Base-by-base conservation (phyloP, 1,140 invertebrate species). In the Saxidomus purpurata region DNA sequence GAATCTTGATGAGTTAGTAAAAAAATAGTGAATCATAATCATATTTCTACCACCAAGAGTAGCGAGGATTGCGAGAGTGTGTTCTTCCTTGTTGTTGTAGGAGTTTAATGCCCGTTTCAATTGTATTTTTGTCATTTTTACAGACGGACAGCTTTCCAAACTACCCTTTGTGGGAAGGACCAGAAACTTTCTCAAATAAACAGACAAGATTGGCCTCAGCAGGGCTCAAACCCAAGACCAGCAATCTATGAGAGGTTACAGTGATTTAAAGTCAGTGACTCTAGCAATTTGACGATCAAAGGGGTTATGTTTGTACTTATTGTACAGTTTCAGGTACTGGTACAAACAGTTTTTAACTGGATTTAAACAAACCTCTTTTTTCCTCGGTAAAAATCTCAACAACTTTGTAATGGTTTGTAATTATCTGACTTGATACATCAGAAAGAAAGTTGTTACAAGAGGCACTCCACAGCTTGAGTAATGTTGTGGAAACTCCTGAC, bases 1-100 rank as follows among this genome's bases (percentile, higher is more conserved):
- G 67, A 71, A 71, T 38, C 67, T 71, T 71, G 67, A 71, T 71
- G 67, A 71, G 67, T n/a, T 9, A 63, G 67, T 28, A 38, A 71
- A 34, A 40, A 38, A 71, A 3, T 71, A 38, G 34, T 38, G 67
- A 71, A 71, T 71, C 36, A 71, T 71, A 71, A 71, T 17, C 36
- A 71, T 40, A 38, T 28, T 38, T 71, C 28, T 71, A 28, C 34
- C 31, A 71, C 25, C 15, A 19, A 15, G 67, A 28, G 36, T 15
- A 28, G 38, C 2, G 4, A 36, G 38, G 36, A 4, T n/a, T 71
- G 22, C 61, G 31, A 38, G 28, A 36, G 38, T 71, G 1, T 63
- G 67, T 38, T 40, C 67, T 28, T 22, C 17, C 28, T 28, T 9
- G 61, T n/a, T 55, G 15, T 22, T 4, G n/a, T n/a, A n/a, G n/a